Percentiles rank a stretch among this genome's conserved stretches.
These are phyloP conservation scores for Squalus acanthias DNA, from an alignment of 2,797 vertebrate genomes.

Conservation along the genomic window DNA sequence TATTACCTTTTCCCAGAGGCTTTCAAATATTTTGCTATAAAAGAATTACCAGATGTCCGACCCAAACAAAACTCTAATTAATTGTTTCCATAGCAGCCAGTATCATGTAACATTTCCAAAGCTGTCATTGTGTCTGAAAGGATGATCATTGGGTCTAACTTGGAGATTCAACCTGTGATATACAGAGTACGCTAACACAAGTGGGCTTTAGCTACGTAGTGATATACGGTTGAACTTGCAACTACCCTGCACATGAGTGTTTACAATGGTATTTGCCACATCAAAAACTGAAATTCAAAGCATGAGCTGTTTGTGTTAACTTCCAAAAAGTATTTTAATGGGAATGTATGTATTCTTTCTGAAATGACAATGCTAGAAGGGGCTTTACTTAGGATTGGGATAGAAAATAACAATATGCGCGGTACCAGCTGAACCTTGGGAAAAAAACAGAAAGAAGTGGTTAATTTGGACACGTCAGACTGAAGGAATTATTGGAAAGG, in stretches of 20 bases:
- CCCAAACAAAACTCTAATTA: constrained; percentile 37
- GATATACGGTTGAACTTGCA: neutral
- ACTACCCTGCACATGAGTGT: neutral
- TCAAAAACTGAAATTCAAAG: neutral
- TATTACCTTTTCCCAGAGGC: constrained; percentile 36
- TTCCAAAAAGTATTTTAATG: neutral
- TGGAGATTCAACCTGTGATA: neutral
- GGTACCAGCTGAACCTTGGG: neutral
- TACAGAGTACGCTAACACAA: neutral
- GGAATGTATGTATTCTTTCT: neutral
- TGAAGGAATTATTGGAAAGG: neutral
- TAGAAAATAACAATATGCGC: neutral
- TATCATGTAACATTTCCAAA: constrained; percentile 14
- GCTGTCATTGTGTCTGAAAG: constrained; percentile 13
- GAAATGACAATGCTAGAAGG: neutral
- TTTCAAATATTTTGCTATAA: constrained; percentile 36
- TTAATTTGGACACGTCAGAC: neutral
- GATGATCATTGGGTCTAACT: neutral
- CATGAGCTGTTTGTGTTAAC: neutral
- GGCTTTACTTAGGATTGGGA: neutral
- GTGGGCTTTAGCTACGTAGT: neutral
- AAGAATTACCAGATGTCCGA: constrained; percentile 37
- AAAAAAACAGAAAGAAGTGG: neutral
- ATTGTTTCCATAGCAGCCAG: constrained; percentile 35
- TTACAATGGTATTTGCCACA: neutral